A percentile compares a stretch with the other conserved stretches of the same genome.
phyloP scores from a whole-genome alignment of 2,888 invertebrate genomes.

The Nezara viridula region DNA sequence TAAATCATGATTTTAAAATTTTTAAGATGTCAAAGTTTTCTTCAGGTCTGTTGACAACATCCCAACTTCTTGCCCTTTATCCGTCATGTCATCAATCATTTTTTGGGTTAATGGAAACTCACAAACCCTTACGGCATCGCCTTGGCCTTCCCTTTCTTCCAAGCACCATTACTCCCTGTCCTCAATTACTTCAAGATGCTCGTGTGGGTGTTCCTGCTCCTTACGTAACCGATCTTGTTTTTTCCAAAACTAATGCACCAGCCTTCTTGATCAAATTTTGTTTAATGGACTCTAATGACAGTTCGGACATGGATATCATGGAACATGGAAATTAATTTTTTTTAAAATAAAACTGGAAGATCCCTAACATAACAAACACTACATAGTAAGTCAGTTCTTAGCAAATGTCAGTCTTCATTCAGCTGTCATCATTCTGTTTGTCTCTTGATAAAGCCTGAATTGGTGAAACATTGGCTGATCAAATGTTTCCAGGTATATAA shows the following conservation, averaged over 20 bases:
- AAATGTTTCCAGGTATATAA: no score
- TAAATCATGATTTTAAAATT: conserved; percentile 18
- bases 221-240: neutral
- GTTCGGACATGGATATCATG: neutral
- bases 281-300: no score
- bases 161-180: conserved; percentile 8
- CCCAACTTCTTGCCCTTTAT: conserved; percentile 15
- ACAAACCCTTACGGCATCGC: conserved; percentile 15
- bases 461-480: no score
- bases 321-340: neutral
- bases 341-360: no score
- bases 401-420: no score
- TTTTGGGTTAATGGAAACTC: conserved; percentile 28
- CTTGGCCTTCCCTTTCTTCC: neutral
- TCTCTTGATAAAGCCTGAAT: no score
- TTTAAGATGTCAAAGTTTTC: conserved; percentile 35
- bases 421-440: no score
- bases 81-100: conserved; percentile 32
- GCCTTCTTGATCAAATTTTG: neutral
- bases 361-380: no score
- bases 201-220: neutral
- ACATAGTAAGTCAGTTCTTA: no score
- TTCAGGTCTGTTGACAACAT: neutral
- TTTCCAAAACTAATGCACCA: neutral
- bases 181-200: conserved; percentile 27